Evolutionary conservation across 53 echinoderm and acorn worm species (phyloP).

Genomic region (Glandiceps talaboti): DNA sequence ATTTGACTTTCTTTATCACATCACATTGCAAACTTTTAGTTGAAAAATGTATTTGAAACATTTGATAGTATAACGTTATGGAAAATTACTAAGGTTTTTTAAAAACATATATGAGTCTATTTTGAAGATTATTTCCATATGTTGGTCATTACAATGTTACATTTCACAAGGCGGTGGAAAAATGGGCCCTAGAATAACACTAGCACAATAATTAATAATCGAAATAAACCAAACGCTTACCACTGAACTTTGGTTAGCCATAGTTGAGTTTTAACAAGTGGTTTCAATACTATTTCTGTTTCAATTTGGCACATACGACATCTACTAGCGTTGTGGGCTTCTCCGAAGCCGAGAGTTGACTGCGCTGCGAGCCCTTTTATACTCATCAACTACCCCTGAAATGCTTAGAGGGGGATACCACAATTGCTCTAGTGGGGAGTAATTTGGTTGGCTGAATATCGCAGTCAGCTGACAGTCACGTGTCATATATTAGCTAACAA

Average conservation of each 20-base stretch:
- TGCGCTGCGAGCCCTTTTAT: slow-evolving; percentile 67
- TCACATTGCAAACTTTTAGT: too few relatives aligned
- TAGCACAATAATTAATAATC: too few relatives aligned
- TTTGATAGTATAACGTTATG: too few relatives aligned
- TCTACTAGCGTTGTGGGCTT: slow-evolving; percentile 29
- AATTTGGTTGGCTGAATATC: background rate
- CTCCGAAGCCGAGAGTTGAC: slow-evolving; percentile 62
- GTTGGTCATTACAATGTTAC: too few relatives aligned
- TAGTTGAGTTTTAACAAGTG: background rate
- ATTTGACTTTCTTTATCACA: too few relatives aligned
- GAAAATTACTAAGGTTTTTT: too few relatives aligned
- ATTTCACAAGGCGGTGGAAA: too few relatives aligned
- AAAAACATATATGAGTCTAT: too few relatives aligned
- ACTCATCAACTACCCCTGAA: slow-evolving; percentile 48
- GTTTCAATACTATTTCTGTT: background rate
- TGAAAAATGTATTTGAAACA: too few relatives aligned
- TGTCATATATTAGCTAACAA: background rate
- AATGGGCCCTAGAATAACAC: too few relatives aligned
- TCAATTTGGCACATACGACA: background rate
- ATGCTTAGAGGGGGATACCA: slow-evolving; percentile 42
- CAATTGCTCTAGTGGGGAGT: slow-evolving; percentile 1
- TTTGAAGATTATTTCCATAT: too few relatives aligned
- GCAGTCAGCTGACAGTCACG: background rate
- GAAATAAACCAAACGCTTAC: background rate
- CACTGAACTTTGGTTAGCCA: background rate